These are phyloP conservation scores for Plagiodera versicolora DNA, from an alignment of 2,888 invertebrate genomes.

Conservation along the genomic window DNA sequence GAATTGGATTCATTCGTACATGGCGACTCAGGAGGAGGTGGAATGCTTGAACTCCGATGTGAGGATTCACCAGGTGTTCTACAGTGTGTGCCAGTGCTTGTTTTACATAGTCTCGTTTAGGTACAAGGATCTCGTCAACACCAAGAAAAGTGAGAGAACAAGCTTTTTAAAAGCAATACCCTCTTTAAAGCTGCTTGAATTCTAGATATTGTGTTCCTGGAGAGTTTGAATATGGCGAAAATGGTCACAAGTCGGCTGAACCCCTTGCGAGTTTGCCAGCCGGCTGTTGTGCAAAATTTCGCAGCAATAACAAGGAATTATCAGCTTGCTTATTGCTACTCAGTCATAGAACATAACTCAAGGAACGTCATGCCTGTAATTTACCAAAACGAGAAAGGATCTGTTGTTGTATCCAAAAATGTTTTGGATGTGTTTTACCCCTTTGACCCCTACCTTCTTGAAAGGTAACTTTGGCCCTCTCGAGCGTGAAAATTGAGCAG, in stretches of 20 bases:
- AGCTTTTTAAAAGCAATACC: background rate
- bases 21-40: slow-evolving; percentile 65
- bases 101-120: slow-evolving; percentile 93
- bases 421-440: slow-evolving; percentile 75
- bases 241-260: slow-evolving; percentile 86
- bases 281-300: slow-evolving; percentile 77
- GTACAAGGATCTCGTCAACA: slow-evolving; percentile 77
- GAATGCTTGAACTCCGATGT: slow-evolving; percentile 61
- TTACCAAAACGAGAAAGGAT: slow-evolving; percentile 57
- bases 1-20: slow-evolving; percentile 84
- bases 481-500: background rate
- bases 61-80: slow-evolving; percentile 84
- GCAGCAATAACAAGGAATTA: slow-evolving; percentile 79
- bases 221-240: slow-evolving; percentile 80
- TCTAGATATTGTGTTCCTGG: slow-evolving; percentile 77
- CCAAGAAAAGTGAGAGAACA: slow-evolving; percentile 70
- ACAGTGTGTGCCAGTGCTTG: slow-evolving; percentile 87
- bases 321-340: slow-evolving; percentile 90
- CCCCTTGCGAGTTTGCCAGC: slow-evolving; percentile 81
- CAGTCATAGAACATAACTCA: slow-evolving; percentile 83
- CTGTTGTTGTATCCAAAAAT: slow-evolving; percentile 49
- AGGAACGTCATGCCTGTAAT: slow-evolving; percentile 63
- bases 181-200: too few relatives aligned
- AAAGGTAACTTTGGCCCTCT: slow-evolving; percentile 57
- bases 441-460: slow-evolving; percentile 84